Evolutionary conservation across 2,888 invertebrate genomes (phyloP).

Genomic region (Megamerina dolium): DNA sequence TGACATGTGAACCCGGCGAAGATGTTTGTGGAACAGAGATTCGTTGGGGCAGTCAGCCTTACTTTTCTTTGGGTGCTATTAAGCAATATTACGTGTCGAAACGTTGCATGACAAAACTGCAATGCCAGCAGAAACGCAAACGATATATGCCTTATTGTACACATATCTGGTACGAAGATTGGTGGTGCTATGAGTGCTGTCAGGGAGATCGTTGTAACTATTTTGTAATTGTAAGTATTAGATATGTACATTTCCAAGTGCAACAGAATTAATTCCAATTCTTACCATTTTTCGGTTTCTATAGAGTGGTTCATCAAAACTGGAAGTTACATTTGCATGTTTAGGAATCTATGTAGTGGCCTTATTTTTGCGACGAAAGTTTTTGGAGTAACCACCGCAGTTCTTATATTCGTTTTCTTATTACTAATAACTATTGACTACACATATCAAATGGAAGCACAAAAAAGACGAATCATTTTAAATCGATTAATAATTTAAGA

Average conservation of each 20-base stretch:
- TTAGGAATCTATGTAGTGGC: too few relatives aligned
- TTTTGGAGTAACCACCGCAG: too few relatives aligned
- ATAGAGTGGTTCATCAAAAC: conserved; percentile 20
- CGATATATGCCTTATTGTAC: conserved; percentile 74
- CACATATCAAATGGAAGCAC: too few relatives aligned
- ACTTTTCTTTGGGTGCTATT: conserved; percentile 87
- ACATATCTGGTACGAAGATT: conserved; percentile 92
- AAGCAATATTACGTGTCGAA: conserved; percentile 93
- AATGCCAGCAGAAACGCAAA: conserved; percentile 67
- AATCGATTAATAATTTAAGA: too few relatives aligned
- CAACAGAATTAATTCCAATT: background rate
- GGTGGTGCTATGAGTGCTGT: conserved; percentile 95
- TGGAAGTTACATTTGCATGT: background rate
- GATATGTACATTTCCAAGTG: background rate
- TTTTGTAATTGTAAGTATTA: conserved; percentile 79
- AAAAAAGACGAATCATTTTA: too few relatives aligned
- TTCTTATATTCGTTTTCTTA: too few relatives aligned
- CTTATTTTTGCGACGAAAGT: too few relatives aligned
- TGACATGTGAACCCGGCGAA: conserved; percentile 81
- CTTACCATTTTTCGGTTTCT: conserved; percentile 5
- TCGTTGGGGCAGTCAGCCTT: conserved; percentile 87
- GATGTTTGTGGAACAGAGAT: conserved; percentile 66
- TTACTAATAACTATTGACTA: too few relatives aligned
- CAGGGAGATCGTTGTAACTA: conserved; percentile 94
- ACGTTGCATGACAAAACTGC: conserved; percentile 73